Conservation (phyloP, 2,113 vertebrate genomes). For the Talpa occidentalis region DNA sequence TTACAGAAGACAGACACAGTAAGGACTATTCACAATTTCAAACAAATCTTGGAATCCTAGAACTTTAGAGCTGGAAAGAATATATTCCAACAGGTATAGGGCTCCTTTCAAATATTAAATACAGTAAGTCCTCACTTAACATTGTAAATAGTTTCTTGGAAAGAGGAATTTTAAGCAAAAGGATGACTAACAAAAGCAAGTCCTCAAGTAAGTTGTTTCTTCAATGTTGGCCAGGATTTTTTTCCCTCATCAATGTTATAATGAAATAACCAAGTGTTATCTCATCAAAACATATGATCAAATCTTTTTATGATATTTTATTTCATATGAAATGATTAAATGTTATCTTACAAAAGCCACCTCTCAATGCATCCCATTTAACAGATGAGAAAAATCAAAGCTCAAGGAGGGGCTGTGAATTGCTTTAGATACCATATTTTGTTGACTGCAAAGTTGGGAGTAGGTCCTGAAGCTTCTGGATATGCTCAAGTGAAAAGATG, state of each 20-base stretch:
- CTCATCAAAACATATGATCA: neutral
- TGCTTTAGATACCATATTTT: slow-evolving; percentile 9
- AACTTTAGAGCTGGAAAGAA: slow-evolving; percentile 39
- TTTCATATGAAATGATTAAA: neutral
- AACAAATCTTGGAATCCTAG: slow-evolving; percentile 47
- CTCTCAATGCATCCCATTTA: slow-evolving; percentile 7
- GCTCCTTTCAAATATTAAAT: slow-evolving; percentile 53
- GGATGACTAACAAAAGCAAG: neutral
- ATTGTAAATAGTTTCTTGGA: neutral
- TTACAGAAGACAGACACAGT: slow-evolving; percentile 4
- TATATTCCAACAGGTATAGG: slow-evolving; percentile 46
- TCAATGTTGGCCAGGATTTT: neutral
- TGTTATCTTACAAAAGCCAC: slow-evolving; percentile 2
- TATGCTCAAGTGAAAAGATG: slow-evolving; percentile 9
- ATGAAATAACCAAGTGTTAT: neutral
- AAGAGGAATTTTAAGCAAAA: neutral
- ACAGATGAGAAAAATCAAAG: slow-evolving; percentile 19
- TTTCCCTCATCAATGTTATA: neutral
- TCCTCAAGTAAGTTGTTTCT: neutral
- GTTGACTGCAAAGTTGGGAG: neutral
- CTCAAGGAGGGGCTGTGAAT: neutral
- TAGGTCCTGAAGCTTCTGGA: slow-evolving; percentile 2
- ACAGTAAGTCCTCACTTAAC: neutral
- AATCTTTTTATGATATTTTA: neutral
- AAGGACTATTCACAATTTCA: neutral